phyloP scores from a whole-genome alignment of 2,113 vertebrate species.

The Nerophis lumbriciformis region DNA sequence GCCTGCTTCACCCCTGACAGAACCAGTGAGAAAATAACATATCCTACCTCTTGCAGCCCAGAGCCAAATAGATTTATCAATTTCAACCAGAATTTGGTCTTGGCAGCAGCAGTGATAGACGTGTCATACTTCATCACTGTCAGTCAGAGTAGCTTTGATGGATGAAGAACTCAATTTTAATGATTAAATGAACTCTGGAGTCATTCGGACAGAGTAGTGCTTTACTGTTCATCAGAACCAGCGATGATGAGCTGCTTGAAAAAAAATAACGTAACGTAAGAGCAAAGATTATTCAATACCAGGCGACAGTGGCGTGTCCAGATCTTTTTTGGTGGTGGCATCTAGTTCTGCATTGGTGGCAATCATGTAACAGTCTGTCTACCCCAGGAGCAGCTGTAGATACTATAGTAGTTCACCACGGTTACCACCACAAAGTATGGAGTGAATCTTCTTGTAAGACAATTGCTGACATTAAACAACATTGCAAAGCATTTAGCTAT shows the following conservation, averaged over 20 bases:
- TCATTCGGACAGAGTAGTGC: conserved; percentile 16
- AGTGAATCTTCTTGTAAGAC: no score
- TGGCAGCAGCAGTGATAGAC: conserved; percentile 38
- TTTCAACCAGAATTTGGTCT: conserved; percentile 27
- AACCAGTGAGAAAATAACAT: conserved; percentile 40
- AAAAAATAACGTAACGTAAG: background rate
- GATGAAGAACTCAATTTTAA: conserved; percentile 34
- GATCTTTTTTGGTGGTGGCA: no score
- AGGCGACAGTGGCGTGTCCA: no score
- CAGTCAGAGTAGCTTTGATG: conserved; percentile 36
- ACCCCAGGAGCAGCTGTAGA: no score
- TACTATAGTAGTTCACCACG: no score
- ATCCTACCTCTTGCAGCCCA: conserved; percentile 19
- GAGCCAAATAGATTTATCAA: conserved; percentile 49
- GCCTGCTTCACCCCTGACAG: conserved; percentile 39
- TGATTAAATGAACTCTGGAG: conserved; percentile 43
- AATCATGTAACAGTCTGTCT: no score
- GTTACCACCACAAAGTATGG: no score
- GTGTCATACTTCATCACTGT: conserved; percentile 41
- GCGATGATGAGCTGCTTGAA: background rate
- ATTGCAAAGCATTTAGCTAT: no score
- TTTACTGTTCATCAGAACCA: conserved; percentile 10
- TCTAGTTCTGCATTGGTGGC: no score
- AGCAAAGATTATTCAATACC: background rate
- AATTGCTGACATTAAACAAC: no score